Evolutionary conservation across 2,797 vertebrate genomes (phyloP).

Genomic region (Tadarida brasiliensis): DNA sequence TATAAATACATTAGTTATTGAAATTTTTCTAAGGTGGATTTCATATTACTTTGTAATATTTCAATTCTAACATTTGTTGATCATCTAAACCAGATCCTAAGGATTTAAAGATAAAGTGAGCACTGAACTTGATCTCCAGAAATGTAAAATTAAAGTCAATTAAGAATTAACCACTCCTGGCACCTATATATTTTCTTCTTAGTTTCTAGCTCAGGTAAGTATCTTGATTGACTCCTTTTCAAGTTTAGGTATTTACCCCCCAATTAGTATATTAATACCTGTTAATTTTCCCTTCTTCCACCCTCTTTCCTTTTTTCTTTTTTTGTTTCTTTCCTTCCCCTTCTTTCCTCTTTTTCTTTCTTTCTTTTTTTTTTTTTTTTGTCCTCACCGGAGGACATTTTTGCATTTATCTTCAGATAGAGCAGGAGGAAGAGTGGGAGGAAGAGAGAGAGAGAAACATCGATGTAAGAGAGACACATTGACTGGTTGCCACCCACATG

Average conservation of each 20-base stretch:
- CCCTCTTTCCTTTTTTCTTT: background rate
- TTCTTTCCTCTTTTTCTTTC: accelerated
- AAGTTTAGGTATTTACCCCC: background rate
- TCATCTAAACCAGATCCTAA: background rate
- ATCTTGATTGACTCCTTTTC: background rate
- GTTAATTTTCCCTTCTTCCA: background rate
- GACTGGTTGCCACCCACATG: no score
- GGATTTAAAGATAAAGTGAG: background rate
- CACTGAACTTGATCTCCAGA: background rate
- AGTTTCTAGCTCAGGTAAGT: background rate
- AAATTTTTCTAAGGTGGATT: background rate
- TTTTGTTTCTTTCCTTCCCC: background rate
- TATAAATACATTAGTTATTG: background rate
- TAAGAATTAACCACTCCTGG: background rate
- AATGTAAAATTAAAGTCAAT: constrained; percentile 32
- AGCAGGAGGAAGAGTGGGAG: no score
- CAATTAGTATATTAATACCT: background rate
- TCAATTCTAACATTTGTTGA: constrained; percentile 4
- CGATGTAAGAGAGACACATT: no score
- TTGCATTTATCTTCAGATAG: no score
- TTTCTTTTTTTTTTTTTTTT: accelerated
- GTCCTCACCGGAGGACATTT: no score
- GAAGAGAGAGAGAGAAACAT: no score
- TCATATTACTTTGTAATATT: background rate
- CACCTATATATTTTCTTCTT: background rate